Percentiles rank a stretch among this genome's conserved stretches.
These are phyloP conservation scores for Formica aserva DNA, from an alignment of 2,888 invertebrate genomes.

Conservation along the genomic window DNA sequence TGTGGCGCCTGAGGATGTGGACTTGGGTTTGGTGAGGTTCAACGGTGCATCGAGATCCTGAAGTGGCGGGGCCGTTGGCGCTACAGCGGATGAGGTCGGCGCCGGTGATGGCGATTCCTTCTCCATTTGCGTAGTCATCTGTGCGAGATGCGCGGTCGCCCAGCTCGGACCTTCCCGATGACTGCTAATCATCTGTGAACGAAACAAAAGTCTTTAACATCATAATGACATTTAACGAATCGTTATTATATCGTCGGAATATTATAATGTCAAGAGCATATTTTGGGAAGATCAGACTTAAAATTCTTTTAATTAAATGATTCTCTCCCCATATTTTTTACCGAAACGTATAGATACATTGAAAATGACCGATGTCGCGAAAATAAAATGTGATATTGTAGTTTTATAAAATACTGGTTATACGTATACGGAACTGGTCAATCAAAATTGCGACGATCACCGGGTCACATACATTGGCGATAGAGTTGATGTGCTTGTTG, in stretches of 20 bases:
- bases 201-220: conserved; percentile 18
- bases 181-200: conserved; percentile 87
- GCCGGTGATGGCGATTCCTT: conserved; percentile 84
- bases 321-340: neutral
- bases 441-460: conserved; percentile 15
- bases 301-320: neutral
- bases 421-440: neutral
- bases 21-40: conserved; percentile 95
- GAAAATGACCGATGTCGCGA: neutral
- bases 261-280: neutral
- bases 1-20: conserved; percentile 85
- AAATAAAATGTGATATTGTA: conserved; percentile 2
- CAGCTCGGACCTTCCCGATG: conserved; percentile 87
- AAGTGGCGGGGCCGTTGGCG: conserved; percentile 83
- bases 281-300: neutral
- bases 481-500: conserved; percentile 85
- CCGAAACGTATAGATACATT: neutral
- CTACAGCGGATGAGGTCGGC: conserved; percentile 82
- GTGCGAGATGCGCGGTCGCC: conserved; percentile 91
- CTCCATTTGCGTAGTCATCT: conserved; percentile 87
- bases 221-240: conserved; percentile 24
- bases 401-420: neutral
- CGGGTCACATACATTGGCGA: conserved; percentile 80
- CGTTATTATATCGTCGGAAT: neutral
- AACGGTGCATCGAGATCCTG: conserved; percentile 94